phyloP scores from a whole-genome alignment of 2,113 vertebrate species.

The Stercorarius parasiticus region DNA sequence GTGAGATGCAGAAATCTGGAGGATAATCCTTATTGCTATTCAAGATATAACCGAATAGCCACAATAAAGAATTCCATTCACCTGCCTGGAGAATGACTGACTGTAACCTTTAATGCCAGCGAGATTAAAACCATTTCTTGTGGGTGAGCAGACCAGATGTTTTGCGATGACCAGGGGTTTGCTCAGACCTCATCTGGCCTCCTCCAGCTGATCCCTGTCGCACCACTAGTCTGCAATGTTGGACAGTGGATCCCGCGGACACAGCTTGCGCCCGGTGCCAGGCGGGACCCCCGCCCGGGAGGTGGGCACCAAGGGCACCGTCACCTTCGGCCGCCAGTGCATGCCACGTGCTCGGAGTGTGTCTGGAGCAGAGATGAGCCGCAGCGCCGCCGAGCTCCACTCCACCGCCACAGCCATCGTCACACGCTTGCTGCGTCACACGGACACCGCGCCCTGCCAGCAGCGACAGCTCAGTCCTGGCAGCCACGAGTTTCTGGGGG shows the following conservation, averaged over 20 bases:
- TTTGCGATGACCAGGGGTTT: rapidly evolving
- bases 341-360: rapidly evolving
- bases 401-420: neutral
- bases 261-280: neutral
- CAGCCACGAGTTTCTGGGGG: neutral
- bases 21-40: conserved; percentile 18
- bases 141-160: neutral
- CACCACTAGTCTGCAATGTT: neutral
- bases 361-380: neutral
- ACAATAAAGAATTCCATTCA: conserved; percentile 20
- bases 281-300: neutral
- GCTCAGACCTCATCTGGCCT: neutral
- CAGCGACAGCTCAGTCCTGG: neutral
- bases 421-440: rapidly evolving
- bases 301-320: neutral
- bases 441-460: neutral
- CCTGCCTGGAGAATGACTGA: neutral
- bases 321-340: neutral
- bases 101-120: neutral
- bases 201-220: neutral
- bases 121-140: neutral
- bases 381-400: rapidly evolving
- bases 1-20: conserved; percentile 32
- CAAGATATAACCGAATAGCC: neutral
- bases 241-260: neutral